Evolutionary conservation across 2,797 vertebrate species (phyloP), one percentile per base, ranked within the genome.

Genomic region (Myripristis jacobus): DNA sequence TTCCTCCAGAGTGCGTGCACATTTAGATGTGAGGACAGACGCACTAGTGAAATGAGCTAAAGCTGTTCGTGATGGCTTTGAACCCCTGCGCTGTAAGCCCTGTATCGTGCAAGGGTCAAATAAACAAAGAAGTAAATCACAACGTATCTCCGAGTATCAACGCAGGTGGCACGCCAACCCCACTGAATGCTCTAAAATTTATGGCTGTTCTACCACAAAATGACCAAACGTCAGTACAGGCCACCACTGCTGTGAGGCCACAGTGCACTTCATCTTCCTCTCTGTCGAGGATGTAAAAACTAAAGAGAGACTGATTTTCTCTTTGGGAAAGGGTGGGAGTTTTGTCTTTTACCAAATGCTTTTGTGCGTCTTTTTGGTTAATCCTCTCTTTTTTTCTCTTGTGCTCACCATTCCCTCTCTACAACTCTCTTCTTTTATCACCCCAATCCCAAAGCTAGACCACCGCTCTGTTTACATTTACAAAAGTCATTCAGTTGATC

Each of bases 1-100:
- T 18, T 64, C 59, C 54, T 55, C 34, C 25, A 43, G 54, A 67
- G 31, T 61, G 22, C 31, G 67, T 64, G 18, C 25, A 71, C 63
- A 62, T 68, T 68, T 52, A 58, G 41, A 69, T 25, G 4, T 22
- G 12, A 29, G 0, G 61, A 78, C 59, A 70, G 71, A 72, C 74
- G 69, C 43, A 31, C 71, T 72, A 70, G 53, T 50, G 19, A 82
- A 82, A 62, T 73, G 11, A 73, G 38, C 43, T 68, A 48, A 77
- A 79, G 58, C 47, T 68, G 62, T 58, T 77, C 70, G 64, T 69
- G 66, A 66, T 63, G 50, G 79, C 47, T 68, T 68, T 76, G 44
- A 66, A 66, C 31, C 36, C 10, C 38, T 15, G 29, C 47, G 36
- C 54, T 80, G 41, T 38, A 43, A 22, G 18, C 21, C 27, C 1